Conservation (phyloP, 1,140 invertebrate genomes). For the Campoletis sonorensis region DNA sequence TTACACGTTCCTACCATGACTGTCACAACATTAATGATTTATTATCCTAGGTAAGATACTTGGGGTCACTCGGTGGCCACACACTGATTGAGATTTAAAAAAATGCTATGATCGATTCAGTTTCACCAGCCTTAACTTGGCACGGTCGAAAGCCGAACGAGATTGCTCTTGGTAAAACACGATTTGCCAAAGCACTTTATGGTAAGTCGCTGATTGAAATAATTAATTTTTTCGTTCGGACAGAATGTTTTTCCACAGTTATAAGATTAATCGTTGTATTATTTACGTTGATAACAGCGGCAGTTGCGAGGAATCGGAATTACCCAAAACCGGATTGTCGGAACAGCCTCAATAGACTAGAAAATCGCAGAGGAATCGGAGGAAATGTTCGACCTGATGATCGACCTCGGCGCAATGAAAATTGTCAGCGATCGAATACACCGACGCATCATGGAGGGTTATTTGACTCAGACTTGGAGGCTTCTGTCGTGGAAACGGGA, state of each 20-base stretch:
- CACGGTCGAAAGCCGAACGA: neutral
- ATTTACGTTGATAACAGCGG: neutral
- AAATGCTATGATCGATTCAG: neutral
- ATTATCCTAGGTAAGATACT: neutral
- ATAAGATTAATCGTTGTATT: no score
- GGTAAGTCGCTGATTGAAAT: neutral
- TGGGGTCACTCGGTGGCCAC: conserved; percentile 5
- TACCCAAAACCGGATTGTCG: neutral
- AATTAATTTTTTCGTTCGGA: neutral
- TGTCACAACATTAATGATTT: neutral
- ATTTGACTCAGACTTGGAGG: no score
- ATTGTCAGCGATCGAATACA: no score
- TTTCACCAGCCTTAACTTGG: neutral
- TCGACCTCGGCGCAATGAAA: no score
- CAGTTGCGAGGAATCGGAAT: neutral
- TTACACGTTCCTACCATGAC: no score
- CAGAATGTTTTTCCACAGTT: no score
- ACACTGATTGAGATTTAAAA: neutral
- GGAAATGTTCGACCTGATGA: no score
- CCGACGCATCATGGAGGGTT: no score
- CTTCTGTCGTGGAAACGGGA: no score
- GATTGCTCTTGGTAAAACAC: neutral
- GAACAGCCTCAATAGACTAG: neutral
- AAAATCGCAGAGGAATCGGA: neutral
- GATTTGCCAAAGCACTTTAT: neutral